Base-by-base conservation (phyloP, 2,797 vertebrate species). In the Paedocypris micromegethes region DNA sequence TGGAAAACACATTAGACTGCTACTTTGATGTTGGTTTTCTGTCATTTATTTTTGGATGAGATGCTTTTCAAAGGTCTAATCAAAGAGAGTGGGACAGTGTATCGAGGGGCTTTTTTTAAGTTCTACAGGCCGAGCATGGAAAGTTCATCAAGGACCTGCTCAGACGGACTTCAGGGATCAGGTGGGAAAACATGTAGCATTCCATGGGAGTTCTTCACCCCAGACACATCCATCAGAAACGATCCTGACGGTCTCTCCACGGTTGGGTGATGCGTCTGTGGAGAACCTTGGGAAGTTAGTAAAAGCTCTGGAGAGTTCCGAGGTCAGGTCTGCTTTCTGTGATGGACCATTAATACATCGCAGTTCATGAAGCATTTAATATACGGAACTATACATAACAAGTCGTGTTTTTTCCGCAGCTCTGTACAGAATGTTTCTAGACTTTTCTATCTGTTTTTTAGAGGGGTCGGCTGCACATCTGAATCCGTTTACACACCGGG, bases 401-500 rank as follows among this genome's bases (percentile, higher is more conserved):
- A 23, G 23, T 23, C 23, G 23, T 23, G 23, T 23, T 23, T 23
- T 23, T 23, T 23, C 23, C 23, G 23, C 23, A 23, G 23, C 23
- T 23, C 23, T 23, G 23, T 23, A 1, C 23, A 23, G 23, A 23
- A 47, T 47, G 5, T 47, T 47, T 47, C 46, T 47, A 23, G 23
- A 23, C 23, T 23, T 23, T 23, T 23, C 23, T 23, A 23, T 23
- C 72, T 47, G 9, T 66, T 4, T 58, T 0, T 43, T 75, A 81
- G 78, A 71, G 45, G 68, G 59, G 54, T 45, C 75, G 23, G 64
- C 72, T 9, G 48, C 43, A 5, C 53, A 48, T 57, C 57, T 66
- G 4, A 73, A 60, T 63, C 54, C 62, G 42, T 78, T 78, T 8
- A 2, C 81, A 88, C 88, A 84, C 47, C 84, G 87, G 66, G 85